Evolutionary conservation across 2,113 vertebrate species (phyloP), one percentile per base, ranked within the genome.

Genomic region (Thalassoma bifasciatum): DNA sequence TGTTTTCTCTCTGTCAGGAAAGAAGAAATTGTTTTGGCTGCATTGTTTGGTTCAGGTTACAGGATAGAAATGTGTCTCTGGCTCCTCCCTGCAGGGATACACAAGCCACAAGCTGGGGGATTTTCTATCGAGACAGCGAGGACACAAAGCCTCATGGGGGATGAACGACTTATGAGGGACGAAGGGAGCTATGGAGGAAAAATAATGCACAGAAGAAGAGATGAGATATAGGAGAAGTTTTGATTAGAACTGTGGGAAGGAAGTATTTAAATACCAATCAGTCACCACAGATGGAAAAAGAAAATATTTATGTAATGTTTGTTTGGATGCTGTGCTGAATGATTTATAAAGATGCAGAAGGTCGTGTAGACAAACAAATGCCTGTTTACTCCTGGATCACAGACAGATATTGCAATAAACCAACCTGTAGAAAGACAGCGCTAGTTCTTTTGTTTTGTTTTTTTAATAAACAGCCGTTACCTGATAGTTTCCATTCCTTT

Each of bases 181-280:
- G 4, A n/a, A 62, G 36, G 38, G 38, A 57, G 22, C 40, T 49
- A 8, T 24, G n/a, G 38, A 64, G 47, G n/a, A 58, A 38, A 34
- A 21, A 57, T 51, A 4, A 63, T 54, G 23, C 13, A 34, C 24
- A 44, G 8, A 21, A 22, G 24, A 23, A 38, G 26, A 34, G 12
- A 68, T 61, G 26, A 17, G 17, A 46, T 46, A 22, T 10, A 67
- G 40, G 23, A 57, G n/a, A 22, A 51, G 14, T 51, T 62, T 16
- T 13, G 36, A 46, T 53, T 8, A 14, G 34, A 11, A 1, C 1
- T 24, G 2, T 8, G 59, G 40, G 30, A 22, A 56, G 14, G 40
- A 72, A 64, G 62, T 30, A 80, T n/a, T n/a, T n/a, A n/a, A n/a
- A n/a, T n/a, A n/a, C n/a, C 49, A 24, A 63, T 71, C 1, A 9